Evolutionary conservation across 2,797 vertebrate genomes (phyloP).

Genomic region (Falco novaeseelandiae): DNA sequence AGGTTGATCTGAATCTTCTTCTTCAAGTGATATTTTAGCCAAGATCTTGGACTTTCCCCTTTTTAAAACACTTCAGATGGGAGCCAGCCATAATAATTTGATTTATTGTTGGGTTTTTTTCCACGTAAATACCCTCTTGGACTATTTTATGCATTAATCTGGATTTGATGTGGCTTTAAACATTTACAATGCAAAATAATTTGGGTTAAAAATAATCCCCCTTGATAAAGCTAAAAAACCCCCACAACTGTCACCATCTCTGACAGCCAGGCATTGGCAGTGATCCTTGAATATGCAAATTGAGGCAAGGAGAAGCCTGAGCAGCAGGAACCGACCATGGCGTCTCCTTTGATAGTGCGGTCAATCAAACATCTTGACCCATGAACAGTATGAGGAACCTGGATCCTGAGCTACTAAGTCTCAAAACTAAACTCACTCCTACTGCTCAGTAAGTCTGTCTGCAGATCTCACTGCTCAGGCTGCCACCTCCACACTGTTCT

Average conservation of each 20-base stretch:
- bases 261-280: constrained; percentile 57
- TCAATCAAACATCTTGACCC: background rate
- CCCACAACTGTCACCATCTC: constrained; percentile 75
- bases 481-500: background rate
- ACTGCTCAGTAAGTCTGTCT: accelerated
- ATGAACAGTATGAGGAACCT: background rate
- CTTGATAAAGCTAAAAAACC: constrained; percentile 77
- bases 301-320: background rate
- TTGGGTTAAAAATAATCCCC: constrained; percentile 91
- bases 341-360: background rate
- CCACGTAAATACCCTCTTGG: constrained; percentile 78
- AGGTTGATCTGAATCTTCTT: constrained; percentile 60
- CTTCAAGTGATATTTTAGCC: constrained; percentile 53
- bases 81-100: constrained; percentile 69
- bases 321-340: background rate
- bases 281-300: constrained; percentile 72
- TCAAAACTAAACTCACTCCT: background rate
- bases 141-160: constrained; percentile 94
- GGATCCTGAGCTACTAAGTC: background rate
- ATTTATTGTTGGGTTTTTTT: constrained; percentile 64
- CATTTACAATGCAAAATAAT: constrained; percentile 99
- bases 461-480: accelerated
- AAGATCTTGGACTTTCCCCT: constrained; percentile 60
- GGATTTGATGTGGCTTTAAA: constrained; percentile 97
- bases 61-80: constrained; percentile 65